Conservation (phyloP, 2,888 invertebrate genomes). For the Cynaeus angustus region DNA sequence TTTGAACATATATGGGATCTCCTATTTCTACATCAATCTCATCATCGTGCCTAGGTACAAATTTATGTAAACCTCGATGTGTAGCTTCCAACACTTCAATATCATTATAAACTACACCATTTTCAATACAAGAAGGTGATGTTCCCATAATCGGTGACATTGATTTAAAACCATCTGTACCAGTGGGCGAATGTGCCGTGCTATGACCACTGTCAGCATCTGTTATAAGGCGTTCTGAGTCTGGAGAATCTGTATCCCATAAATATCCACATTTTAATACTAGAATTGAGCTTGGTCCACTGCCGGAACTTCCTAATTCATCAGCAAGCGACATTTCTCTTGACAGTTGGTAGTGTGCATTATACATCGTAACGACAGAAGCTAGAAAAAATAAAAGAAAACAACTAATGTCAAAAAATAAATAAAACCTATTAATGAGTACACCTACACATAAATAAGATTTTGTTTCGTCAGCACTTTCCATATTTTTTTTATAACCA, state of each 20-base stretch:
- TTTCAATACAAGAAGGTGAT: constrained; percentile 79
- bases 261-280: constrained; percentile 84
- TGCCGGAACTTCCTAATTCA: constrained; percentile 74
- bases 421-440: too few relatives aligned
- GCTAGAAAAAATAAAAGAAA: constrained; percentile 72
- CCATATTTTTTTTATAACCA: too few relatives aligned
- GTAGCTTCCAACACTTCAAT: constrained; percentile 86
- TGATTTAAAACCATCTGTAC: constrained; percentile 87
- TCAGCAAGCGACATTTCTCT: constrained; percentile 82
- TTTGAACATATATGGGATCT: constrained; percentile 96
- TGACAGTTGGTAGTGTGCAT: constrained; percentile 75
- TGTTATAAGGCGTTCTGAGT: constrained; percentile 87
- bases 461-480: too few relatives aligned
- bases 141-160: constrained; percentile 79
- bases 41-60: constrained; percentile 95
- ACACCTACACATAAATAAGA: too few relatives aligned
- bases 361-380: constrained; percentile 75
- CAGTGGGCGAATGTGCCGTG: constrained; percentile 89
- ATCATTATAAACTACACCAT: constrained; percentile 83
- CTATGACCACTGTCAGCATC: constrained; percentile 93
- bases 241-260: constrained; percentile 89
- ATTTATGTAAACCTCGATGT: constrained; percentile 96
- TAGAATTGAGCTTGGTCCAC: constrained; percentile 75
- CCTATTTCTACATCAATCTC: constrained; percentile 98
- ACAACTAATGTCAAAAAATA: too few relatives aligned